Evolutionary conservation across 2,888 invertebrate genomes (phyloP).

Genomic region (Melanostoma mellinum): DNA sequence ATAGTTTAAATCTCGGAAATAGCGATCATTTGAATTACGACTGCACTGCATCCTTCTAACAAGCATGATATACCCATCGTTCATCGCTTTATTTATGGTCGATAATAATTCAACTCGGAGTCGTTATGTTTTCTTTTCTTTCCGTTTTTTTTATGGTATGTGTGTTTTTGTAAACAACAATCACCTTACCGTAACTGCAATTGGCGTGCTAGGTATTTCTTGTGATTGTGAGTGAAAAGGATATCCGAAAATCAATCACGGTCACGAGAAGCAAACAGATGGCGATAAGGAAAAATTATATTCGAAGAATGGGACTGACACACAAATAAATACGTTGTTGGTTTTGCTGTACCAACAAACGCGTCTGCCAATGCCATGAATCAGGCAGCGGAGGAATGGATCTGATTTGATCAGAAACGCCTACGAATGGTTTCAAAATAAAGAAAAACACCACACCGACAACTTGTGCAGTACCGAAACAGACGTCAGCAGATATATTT

Average conservation of each 20-base stretch:
- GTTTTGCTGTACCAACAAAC: background rate
- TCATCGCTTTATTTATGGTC: slow-evolving; percentile 49
- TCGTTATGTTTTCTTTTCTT: slow-evolving; percentile 10
- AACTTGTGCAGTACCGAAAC: slow-evolving; percentile 23
- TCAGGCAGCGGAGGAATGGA: background rate
- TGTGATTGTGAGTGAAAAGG: slow-evolving; percentile 39
- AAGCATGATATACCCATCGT: slow-evolving; percentile 13
- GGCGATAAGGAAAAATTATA: slow-evolving; percentile 18
- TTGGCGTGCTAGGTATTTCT: slow-evolving; percentile 23
- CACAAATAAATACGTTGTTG: slow-evolving; percentile 17
- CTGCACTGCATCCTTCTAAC: slow-evolving; percentile 40
- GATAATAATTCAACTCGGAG: slow-evolving; percentile 38
- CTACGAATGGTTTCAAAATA: background rate
- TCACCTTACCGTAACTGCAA: slow-evolving; percentile 34
- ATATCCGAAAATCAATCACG: slow-evolving; percentile 63
- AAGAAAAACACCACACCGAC: background rate
- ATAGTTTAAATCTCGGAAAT: slow-evolving; percentile 28
- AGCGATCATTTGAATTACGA: slow-evolving; percentile 39
- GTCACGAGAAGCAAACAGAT: slow-evolving; percentile 29
- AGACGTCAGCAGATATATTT: slow-evolving; percentile 44
- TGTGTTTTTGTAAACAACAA: background rate
- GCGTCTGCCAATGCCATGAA: background rate
- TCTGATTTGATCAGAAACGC: slow-evolving; percentile 42
- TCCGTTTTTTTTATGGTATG: background rate
- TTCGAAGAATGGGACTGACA: slow-evolving; percentile 12